These are phyloP conservation scores for Heptranchias perlo DNA, from an alignment of 2,113 vertebrate genomes.

Conservation along the genomic window DNA sequence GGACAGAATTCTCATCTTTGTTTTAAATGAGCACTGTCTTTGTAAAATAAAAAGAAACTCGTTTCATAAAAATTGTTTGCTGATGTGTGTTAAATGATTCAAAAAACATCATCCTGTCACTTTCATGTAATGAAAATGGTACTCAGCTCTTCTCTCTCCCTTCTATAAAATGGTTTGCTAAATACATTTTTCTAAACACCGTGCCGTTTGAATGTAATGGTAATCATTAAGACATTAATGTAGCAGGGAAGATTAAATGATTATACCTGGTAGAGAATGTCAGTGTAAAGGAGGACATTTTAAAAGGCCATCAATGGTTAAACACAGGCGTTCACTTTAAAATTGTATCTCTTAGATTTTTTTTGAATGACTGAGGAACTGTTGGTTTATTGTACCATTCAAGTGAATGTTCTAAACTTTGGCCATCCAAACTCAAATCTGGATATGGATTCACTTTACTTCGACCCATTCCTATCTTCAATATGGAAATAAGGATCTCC, in stretches of 20 bases:
- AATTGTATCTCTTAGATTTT: too few species aligned
- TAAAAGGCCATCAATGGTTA: not conserved
- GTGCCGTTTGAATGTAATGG: not conserved
- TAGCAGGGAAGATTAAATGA: not conserved
- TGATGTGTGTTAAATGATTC: not conserved
- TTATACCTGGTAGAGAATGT: not conserved
- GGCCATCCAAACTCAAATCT: not conserved
- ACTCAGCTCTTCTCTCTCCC: too few species aligned
- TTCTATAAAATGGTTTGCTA: too few species aligned
- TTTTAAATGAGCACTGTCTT: not conserved
- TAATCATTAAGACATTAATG: not conserved
- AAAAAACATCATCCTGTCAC: too few species aligned
- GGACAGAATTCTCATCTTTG: not conserved
- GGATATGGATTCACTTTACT: not conserved
- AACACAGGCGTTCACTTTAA: too few species aligned
- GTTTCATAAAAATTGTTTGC: not conserved
- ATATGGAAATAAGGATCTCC: not conserved
- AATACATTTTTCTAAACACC: too few species aligned
- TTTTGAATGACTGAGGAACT: not conserved
- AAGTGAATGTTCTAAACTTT: not conserved
- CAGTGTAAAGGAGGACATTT: not conserved
- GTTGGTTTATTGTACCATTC: not conserved
- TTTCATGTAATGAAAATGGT: too few species aligned
- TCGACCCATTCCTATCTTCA: not conserved
- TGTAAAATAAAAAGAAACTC: not conserved